Percentiles rank a stretch among this genome's conserved stretches.
These are phyloP conservation scores for Catharus fuscescens DNA, from an alignment of 2,113 vertebrate genomes.

Conservation along the genomic window DNA sequence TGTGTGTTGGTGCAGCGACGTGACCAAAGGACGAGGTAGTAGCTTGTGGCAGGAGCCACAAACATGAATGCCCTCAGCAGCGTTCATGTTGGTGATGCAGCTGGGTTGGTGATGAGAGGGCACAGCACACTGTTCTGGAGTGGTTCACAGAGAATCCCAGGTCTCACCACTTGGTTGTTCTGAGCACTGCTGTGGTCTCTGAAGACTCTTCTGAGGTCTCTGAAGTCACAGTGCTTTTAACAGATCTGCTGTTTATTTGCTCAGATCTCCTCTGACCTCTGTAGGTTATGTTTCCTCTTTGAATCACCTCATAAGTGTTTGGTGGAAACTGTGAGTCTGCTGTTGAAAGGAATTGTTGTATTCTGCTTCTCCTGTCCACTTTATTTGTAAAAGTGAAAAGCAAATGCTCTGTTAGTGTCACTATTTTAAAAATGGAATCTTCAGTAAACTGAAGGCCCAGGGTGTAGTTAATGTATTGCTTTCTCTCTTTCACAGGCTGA, in stretches of 20 bases:
- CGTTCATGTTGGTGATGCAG: rapidly evolving
- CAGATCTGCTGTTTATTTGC: background rate
- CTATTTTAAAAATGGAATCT: background rate
- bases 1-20: background rate
- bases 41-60: rapidly evolving
- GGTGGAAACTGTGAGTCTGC: background rate
- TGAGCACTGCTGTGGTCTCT: background rate
- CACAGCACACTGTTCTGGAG: background rate
- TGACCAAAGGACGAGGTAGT: rapidly evolving
- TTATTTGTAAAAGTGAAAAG: background rate
- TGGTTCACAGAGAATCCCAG: background rate
- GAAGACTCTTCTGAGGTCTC: background rate
- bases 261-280: background rate
- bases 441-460: background rate
- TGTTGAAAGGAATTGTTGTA: background rate
- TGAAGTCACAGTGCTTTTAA: background rate
- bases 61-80: rapidly evolving
- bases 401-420: background rate
- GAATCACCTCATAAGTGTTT: background rate
- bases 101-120: background rate
- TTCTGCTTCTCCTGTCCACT: background rate
- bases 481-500: constrained; percentile 76
- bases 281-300: background rate
- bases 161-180: background rate
- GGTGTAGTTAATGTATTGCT: background rate